These are phyloP conservation scores for Emydocephalus ijimae DNA, from an alignment of 2,113 vertebrate species.

Conservation along the genomic window DNA sequence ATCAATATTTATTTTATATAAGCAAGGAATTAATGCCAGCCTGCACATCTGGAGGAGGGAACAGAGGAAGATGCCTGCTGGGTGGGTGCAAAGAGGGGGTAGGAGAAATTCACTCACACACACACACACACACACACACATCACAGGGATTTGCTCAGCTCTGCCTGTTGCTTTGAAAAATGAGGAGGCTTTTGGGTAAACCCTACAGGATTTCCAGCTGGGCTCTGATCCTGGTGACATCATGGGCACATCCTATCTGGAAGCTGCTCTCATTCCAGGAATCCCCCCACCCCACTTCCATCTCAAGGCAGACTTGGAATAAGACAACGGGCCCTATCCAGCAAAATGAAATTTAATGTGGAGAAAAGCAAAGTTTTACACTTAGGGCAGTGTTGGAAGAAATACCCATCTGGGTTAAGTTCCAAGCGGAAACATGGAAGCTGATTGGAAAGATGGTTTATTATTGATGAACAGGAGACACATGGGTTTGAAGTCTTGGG, in stretches of 20 bases:
- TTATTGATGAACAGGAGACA: no score
- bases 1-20: conserved; percentile 40
- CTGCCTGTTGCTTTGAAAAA: not conserved
- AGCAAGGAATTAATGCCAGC: conserved; percentile 1
- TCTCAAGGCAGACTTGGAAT: not conserved
- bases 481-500: no score
- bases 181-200: not conserved
- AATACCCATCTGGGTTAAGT: no score
- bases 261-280: not conserved
- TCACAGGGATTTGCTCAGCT: not conserved
- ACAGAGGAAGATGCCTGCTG: not conserved
- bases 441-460: no score
- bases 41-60: conserved; percentile 3
- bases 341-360: no score
- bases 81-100: not conserved
- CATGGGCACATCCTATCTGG: not conserved
- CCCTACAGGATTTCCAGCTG: not conserved
- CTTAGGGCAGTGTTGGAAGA: no score
- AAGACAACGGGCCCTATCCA: no score
- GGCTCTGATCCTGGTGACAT: not conserved
- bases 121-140: no score
- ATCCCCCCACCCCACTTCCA: not conserved
- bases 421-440: no score
- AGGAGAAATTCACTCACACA: not conserved
- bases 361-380: no score